phyloP scores from a whole-genome alignment of 2,797 vertebrate species.

The Nasua narica region DNA sequence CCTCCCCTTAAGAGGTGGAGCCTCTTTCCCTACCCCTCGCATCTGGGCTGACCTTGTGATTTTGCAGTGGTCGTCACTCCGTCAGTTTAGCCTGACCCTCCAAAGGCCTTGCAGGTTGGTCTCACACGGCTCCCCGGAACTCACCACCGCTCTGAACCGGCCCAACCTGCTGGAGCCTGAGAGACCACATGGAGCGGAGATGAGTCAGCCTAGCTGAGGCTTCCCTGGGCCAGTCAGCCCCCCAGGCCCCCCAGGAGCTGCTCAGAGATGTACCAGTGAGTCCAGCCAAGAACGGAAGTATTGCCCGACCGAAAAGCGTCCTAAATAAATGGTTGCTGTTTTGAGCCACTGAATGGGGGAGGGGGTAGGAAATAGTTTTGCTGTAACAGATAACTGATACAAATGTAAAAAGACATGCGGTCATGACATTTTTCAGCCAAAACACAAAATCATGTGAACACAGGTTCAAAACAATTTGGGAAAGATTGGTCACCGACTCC shows the following conservation, averaged over 20 bases:
- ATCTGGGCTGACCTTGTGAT: not conserved
- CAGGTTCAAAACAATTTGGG: not conserved
- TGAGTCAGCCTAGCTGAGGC: not conserved
- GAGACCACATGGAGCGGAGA: not conserved
- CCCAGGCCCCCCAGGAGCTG: not conserved
- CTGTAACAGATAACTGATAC: not conserved
- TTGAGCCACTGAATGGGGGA: not conserved
- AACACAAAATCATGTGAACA: constrained; percentile 1
- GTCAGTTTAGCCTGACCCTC: not conserved
- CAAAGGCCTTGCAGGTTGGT: not conserved
- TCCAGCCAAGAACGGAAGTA: not conserved
- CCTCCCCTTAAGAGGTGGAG: not conserved
- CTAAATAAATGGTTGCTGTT: not conserved
- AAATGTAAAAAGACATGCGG: not conserved
- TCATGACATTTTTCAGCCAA: not conserved
- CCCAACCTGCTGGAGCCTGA: not conserved
- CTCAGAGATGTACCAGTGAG: not conserved
- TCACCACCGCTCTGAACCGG: not conserved
- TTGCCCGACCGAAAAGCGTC: not conserved
- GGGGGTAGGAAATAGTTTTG: not conserved
- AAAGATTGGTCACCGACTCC: not conserved
- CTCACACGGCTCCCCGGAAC: not conserved
- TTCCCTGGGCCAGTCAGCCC: not conserved
- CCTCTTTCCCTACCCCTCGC: not conserved
- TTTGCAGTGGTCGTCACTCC: not conserved